These are phyloP conservation scores for Amazonetta brasiliensis DNA, from an alignment of 2,797 vertebrate species.

Conservation along the genomic window DNA sequence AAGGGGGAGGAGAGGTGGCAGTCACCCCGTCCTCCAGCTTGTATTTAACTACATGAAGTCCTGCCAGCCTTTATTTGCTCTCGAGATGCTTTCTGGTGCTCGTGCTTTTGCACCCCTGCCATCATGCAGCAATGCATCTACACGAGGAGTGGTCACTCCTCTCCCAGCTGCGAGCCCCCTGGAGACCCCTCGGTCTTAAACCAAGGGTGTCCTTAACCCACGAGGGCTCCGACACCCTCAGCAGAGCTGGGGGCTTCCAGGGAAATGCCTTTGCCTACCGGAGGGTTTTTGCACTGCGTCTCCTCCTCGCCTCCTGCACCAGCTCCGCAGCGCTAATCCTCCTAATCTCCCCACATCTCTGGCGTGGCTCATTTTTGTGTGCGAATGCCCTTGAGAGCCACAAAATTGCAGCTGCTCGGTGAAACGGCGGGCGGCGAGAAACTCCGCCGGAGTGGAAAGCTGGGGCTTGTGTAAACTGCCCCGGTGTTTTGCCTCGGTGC, in stretches of 20 bases:
- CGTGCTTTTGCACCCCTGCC: fast-evolving
- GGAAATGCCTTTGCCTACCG: background rate
- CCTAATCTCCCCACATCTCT: slow-evolving; percentile 42
- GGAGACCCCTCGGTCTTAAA: background rate
- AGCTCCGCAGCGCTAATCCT: slow-evolving; percentile 42
- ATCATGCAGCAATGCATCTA: fast-evolving
- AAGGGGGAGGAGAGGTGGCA: background rate
- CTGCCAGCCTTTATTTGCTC: background rate
- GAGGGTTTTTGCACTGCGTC: background rate
- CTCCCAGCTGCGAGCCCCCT: background rate
- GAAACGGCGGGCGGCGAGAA: background rate
- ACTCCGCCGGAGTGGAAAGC: background rate
- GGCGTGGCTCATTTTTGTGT: slow-evolving; percentile 43
- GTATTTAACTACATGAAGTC: fast-evolving
- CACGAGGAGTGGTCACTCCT: background rate
- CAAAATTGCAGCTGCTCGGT: slow-evolving; percentile 32
- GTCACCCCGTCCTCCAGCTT: background rate
- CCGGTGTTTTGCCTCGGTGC: background rate
- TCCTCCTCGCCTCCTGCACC: background rate
- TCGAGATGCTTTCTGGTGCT: background rate
- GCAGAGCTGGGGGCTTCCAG: background rate
- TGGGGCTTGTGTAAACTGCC: slow-evolving; percentile 43
- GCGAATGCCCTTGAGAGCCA: slow-evolving; percentile 30
- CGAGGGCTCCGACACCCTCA: background rate
- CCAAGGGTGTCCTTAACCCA: no score